Percentiles rank a stretch among this genome's conserved stretches.
Conservation (phyloP, 2,797 vertebrate genomes). For the Crypturellus tataupa region DNA sequence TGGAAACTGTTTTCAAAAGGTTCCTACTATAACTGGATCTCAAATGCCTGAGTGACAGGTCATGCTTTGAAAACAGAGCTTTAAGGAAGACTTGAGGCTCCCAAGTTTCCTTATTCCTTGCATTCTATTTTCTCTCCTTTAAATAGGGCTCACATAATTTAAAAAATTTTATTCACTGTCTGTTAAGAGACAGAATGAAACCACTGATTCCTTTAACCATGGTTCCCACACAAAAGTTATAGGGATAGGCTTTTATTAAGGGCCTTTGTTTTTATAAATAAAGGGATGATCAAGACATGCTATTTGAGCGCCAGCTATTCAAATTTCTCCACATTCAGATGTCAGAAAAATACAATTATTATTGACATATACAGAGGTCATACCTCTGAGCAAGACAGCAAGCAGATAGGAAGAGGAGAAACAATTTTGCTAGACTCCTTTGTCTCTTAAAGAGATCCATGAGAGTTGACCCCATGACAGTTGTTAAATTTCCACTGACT, state of each 20-base stretch:
- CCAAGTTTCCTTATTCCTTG: not conserved
- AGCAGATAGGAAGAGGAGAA: not conserved
- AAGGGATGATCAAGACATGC: not conserved
- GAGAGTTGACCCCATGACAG: conserved; percentile 14
- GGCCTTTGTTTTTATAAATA: not conserved
- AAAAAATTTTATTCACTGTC: not conserved
- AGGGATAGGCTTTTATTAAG: not conserved
- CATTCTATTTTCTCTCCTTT: not conserved
- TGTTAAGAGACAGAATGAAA: not conserved
- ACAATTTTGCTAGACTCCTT: not conserved
- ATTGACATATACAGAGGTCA: conserved; percentile 34
- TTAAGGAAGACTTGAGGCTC: conserved; percentile 1
- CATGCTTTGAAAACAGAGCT: not conserved
- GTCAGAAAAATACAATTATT: conserved; percentile 55
- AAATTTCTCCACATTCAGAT: conserved; percentile 1
- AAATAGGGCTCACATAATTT: not conserved
- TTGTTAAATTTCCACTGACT: conserved; percentile 21
- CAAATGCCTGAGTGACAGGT: not conserved
- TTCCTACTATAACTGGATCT: not conserved
- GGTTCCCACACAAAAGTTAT: not conserved
- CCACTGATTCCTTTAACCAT: not conserved
- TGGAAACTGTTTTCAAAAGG: not conserved
- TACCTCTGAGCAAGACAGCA: conserved; percentile 29
- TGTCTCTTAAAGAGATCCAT: not conserved
- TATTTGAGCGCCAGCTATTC: conserved; percentile 5